Percentiles rank a stretch among this genome's conserved stretches.
These are phyloP conservation scores for Ophioninae sp. DNA, from an alignment of 2,888 invertebrate species.

Conservation along the genomic window DNA sequence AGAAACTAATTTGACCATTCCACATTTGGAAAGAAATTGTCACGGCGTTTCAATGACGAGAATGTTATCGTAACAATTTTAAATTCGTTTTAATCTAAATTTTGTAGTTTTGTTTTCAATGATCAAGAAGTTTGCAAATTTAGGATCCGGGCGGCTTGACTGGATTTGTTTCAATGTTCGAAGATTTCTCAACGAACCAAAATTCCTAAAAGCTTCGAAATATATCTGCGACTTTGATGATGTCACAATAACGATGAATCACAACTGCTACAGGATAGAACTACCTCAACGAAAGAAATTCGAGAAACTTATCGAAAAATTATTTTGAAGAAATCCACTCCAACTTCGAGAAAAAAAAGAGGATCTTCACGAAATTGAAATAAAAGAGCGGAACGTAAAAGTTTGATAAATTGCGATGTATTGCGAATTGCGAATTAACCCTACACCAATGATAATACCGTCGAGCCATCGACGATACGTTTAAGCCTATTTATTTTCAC, in stretches of 20 bases:
- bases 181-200: no score
- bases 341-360: neutral
- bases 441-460: constrained; percentile 60
- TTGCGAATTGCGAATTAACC: no score
- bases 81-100: no score
- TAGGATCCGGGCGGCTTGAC: neutral
- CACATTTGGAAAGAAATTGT: neutral
- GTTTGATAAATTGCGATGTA: neutral
- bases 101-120: no score
- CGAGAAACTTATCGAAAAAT: constrained; percentile 18
- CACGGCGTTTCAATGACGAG: neutral
- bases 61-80: neutral
- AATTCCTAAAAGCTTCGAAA: neutral
- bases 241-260: neutral
- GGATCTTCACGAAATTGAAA: neutral
- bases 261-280: neutral
- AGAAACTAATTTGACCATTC: neutral
- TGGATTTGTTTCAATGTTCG: neutral
- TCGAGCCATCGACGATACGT: constrained; percentile 42
- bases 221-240: neutral
- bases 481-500: neutral
- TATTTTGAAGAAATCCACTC: constrained; percentile 18
- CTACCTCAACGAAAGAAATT: neutral
- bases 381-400: neutral
- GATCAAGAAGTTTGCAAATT: neutral